A percentile compares a stretch with the other conserved stretches of the same genome.
phyloP scores from a whole-genome alignment of 2,113 vertebrate species.

The Todiramphus saurophagus region DNA sequence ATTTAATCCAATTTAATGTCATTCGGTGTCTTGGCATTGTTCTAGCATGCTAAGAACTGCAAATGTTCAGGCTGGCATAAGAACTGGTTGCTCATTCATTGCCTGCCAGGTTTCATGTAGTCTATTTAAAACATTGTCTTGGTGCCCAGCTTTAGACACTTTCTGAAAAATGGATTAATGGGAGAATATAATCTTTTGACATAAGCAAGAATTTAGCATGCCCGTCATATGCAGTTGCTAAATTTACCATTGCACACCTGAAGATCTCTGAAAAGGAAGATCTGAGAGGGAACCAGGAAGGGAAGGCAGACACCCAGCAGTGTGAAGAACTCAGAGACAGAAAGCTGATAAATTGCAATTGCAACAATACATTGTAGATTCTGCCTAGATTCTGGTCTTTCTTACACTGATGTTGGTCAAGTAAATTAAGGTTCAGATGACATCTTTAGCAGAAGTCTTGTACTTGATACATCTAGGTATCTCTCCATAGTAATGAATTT shows the following conservation, averaged over 20 bases:
- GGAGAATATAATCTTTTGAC: background rate
- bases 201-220: background rate
- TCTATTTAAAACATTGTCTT: background rate
- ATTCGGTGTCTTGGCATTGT: background rate
- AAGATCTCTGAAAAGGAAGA: background rate
- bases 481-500: background rate
- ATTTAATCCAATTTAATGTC: background rate
- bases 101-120: background rate
- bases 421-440: background rate
- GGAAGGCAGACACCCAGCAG: background rate
- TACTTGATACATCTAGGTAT: background rate
- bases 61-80: background rate
- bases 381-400: background rate
- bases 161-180: background rate
- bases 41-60: background rate
- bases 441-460: background rate
- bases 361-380: background rate
- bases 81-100: background rate
- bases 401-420: background rate
- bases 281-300: background rate
- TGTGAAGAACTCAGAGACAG: fast-evolving
- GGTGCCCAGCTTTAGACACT: background rate
- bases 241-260: background rate
- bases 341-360: background rate
- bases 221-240: background rate